phyloP scores from a whole-genome alignment of 1,140 invertebrate genomes.

The Tenebrio molitor region DNA sequence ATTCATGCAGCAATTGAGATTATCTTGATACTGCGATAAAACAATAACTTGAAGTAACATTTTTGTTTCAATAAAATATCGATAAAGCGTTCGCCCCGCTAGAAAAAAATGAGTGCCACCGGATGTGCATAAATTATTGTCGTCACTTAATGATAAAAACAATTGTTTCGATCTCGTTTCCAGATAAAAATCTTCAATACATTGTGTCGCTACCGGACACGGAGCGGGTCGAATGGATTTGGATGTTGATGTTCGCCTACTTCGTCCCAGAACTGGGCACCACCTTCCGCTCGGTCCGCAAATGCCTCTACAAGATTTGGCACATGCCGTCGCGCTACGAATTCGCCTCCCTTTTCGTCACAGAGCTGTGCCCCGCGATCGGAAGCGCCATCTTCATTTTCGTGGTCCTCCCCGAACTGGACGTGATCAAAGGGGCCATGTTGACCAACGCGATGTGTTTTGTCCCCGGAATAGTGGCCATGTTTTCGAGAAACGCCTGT shows the following conservation, averaged over 20 bases:
- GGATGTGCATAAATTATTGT: too few relatives aligned
- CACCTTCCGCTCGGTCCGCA: conserved; percentile 84
- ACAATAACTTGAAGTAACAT: too few relatives aligned
- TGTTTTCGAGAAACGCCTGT: conserved; percentile 11
- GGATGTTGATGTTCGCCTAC: conserved; percentile 88
- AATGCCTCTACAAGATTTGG: conserved; percentile 90
- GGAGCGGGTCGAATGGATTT: conserved; percentile 91
- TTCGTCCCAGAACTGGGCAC: conserved; percentile 89
- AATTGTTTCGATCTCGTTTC: conserved; percentile 43
- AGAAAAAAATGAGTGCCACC: too few relatives aligned
- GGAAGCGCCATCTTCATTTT: conserved; percentile 91
- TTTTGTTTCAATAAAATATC: too few relatives aligned
- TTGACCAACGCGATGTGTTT: conserved; percentile 94
- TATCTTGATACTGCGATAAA: not conserved
- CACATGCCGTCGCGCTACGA: conserved; percentile 73
- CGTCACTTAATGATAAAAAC: not conserved
- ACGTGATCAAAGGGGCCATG: conserved; percentile 93
- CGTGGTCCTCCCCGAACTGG: conserved; percentile 88
- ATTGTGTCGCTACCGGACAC: conserved; percentile 80
- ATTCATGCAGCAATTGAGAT: not conserved
- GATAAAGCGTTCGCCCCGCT: too few relatives aligned
- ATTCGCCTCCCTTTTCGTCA: conserved; percentile 79
- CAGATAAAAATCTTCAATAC: conserved; percentile 84
- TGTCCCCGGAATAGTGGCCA: conserved; percentile 79
- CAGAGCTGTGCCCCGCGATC: conserved; percentile 88